phyloP scores from a whole-genome alignment of 2,888 invertebrate genomes.

The Scrobipalpa atriplicella region DNA sequence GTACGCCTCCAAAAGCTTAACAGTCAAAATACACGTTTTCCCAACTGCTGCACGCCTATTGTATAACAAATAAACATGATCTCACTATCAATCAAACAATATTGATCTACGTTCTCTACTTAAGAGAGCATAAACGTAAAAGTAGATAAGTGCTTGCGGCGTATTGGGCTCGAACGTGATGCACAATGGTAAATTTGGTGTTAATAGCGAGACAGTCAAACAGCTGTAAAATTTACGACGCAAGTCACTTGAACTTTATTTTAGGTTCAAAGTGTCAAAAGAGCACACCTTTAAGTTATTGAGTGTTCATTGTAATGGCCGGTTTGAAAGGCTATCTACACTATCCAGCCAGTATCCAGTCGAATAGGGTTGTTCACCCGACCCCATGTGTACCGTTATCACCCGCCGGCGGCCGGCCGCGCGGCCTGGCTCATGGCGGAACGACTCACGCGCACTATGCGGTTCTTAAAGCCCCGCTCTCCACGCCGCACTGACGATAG shows the following conservation, averaged over 20 bases:
- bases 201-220: constrained; percentile 6
- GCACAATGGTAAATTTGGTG: background rate
- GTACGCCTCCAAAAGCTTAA: constrained; percentile 28
- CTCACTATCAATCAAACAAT: constrained; percentile 9
- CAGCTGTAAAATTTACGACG: constrained; percentile 8
- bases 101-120: constrained; percentile 16
- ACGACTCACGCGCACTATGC: constrained; percentile 33
- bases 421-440: constrained; percentile 36
- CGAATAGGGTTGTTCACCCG: constrained; percentile 51
- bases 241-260: constrained; percentile 8
- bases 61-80: constrained; percentile 14
- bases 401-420: constrained; percentile 38
- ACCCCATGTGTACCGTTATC: constrained; percentile 43
- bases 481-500: constrained; percentile 33
- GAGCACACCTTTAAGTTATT: background rate
- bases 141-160: background rate
- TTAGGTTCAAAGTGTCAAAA: background rate
- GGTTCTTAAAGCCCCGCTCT: constrained; percentile 25
- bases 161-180: background rate
- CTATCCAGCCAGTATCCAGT: constrained; percentile 25
- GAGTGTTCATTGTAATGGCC: background rate
- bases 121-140: background rate
- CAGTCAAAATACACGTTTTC: constrained; percentile 17
- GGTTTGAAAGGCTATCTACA: background rate
- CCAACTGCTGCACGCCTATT: background rate